Evolutionary conservation across 2,113 vertebrate genomes (phyloP).

Genomic region (Scytalopus superciliaris): DNA sequence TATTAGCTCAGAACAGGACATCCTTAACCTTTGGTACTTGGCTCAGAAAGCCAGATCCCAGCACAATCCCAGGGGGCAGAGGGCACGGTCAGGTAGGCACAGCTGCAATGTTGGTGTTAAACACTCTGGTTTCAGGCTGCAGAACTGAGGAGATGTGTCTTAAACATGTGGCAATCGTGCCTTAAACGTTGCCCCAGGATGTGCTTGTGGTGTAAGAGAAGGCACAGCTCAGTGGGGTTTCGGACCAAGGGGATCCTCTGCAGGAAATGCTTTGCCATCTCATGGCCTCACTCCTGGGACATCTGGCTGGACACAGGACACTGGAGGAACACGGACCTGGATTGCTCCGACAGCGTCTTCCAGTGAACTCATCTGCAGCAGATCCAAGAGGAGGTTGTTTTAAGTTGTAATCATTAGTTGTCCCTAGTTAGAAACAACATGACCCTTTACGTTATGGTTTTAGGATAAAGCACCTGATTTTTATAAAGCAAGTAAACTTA

Average conservation of each 20-base stretch:
- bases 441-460: neutral
- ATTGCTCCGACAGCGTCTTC: neutral
- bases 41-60: neutral
- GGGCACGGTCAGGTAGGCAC: neutral
- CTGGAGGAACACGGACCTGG: neutral
- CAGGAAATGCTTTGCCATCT: neutral
- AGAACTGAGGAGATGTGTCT: neutral
- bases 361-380: neutral
- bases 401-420: neutral
- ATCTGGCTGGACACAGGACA: neutral
- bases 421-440: neutral
- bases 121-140: neutral
- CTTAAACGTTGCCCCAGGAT: neutral
- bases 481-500: slow-evolving; percentile 1
- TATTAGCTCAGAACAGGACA: neutral
- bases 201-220: neutral
- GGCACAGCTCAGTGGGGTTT: neutral
- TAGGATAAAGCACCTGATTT: neutral
- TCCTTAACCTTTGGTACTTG: neutral
- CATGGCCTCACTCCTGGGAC: neutral
- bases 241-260: neutral
- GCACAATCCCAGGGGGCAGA: neutral
- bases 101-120: neutral
- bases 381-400: neutral
- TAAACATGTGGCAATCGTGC: neutral